phyloP scores from a whole-genome alignment of 2,797 vertebrate species.

The Holocentrus rufus region DNA sequence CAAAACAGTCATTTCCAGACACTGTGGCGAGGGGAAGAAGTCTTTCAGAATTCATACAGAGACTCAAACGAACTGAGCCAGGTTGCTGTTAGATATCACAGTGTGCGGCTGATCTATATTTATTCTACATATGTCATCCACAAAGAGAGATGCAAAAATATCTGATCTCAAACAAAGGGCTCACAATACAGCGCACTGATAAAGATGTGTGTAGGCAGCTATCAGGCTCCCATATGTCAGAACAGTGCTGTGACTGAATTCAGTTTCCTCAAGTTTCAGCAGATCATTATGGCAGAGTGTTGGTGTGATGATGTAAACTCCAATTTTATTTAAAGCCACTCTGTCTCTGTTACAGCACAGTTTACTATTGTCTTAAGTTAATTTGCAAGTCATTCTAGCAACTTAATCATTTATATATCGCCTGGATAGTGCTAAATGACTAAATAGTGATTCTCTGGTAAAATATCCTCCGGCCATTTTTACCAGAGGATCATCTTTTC shows the following conservation, averaged over 20 bases:
- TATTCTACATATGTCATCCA: too few relatives aligned
- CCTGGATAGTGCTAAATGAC: too few relatives aligned
- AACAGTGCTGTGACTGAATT: background rate
- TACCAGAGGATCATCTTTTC: background rate
- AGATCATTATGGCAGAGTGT: background rate
- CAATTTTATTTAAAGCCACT: too few relatives aligned
- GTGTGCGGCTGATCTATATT: background rate
- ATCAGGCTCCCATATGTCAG: background rate
- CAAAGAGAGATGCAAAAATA: background rate
- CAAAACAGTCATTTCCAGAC: too few relatives aligned
- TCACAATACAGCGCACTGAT: background rate
- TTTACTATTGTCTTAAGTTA: background rate
- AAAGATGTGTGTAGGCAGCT: background rate
- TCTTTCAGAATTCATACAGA: too few relatives aligned
- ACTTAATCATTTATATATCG: background rate
- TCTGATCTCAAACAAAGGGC: background rate
- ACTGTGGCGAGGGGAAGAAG: too few relatives aligned
- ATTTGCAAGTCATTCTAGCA: background rate
- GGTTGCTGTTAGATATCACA: background rate
- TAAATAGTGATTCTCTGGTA: background rate
- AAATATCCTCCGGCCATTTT: background rate
- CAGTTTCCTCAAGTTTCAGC: too few relatives aligned
- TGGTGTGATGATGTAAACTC: background rate
- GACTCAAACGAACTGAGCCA: too few relatives aligned
- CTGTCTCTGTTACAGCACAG: too few relatives aligned